These are phyloP conservation scores for Thereuonema tuberculata DNA, from an alignment of 1,140 invertebrate genomes.

Conservation along the genomic window DNA sequence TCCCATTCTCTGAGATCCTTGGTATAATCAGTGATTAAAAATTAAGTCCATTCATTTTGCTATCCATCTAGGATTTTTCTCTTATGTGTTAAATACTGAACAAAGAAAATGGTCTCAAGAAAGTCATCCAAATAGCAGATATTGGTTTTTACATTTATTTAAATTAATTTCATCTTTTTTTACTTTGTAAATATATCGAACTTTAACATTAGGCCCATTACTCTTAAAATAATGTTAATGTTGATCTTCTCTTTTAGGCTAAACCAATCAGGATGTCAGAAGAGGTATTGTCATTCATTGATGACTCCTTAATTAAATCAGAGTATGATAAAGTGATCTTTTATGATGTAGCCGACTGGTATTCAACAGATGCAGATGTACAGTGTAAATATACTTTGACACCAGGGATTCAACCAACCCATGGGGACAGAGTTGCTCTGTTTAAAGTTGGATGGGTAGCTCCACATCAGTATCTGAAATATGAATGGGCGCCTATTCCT, in stretches of 20 bases:
- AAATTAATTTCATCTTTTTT: no score
- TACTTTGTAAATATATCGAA: neutral
- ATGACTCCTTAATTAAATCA: slow-evolving; percentile 6
- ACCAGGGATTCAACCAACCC: slow-evolving; percentile 20
- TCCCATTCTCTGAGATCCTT: no score
- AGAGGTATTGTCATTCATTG: neutral
- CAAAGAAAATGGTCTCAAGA: no score
- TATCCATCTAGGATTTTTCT: no score
- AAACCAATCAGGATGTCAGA: neutral
- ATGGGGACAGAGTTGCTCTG: slow-evolving; percentile 28
- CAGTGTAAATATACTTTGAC: slow-evolving; percentile 28
- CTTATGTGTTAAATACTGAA: no score
- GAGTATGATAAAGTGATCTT: slow-evolving; percentile 30
- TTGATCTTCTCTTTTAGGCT: neutral
- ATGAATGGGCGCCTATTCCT: neutral
- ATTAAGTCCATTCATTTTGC: no score
- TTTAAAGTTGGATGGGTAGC: slow-evolving; percentile 27
- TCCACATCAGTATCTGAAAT: neutral
- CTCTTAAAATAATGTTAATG: neutral
- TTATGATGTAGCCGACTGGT: slow-evolving; percentile 27
- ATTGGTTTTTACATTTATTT: no score
- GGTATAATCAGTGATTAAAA: no score
- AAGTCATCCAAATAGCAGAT: no score
- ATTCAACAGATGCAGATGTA: slow-evolving; percentile 27
- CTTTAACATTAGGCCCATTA: neutral